These are phyloP conservation scores for Rhingia campestris DNA, from an alignment of 2,888 invertebrate species.

Conservation along the genomic window DNA sequence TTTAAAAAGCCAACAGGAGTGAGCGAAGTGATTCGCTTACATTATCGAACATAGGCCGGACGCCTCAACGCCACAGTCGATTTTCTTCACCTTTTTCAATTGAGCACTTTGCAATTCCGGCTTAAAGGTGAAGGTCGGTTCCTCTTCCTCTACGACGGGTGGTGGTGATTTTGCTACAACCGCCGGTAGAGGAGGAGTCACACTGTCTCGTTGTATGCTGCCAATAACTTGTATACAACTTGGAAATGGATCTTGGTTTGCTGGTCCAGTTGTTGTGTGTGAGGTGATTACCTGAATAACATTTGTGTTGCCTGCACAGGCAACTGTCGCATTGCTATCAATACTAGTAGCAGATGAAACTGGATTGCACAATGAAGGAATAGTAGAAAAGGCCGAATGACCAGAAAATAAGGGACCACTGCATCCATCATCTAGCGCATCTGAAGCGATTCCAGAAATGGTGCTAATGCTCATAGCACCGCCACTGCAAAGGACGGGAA, in stretches of 20 bases:
- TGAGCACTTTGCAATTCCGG: conserved; percentile 86
- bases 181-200: conserved; percentile 66
- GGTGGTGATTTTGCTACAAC: conserved; percentile 49
- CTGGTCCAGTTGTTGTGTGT: conserved; percentile 60
- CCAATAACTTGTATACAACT: conserved; percentile 81
- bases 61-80: conserved; percentile 89
- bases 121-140: conserved; percentile 84
- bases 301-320: conserved; percentile 48
- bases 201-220: conserved; percentile 35
- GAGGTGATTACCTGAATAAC: conserved; percentile 71
- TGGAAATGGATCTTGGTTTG: conserved; percentile 75
- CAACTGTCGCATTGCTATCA: conserved; percentile 43
- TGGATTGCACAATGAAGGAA: conserved; percentile 55
- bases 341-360: conserved; percentile 32
- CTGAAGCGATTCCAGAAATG: conserved; percentile 70
- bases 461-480: conserved; percentile 78
- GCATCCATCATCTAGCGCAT: conserved; percentile 48
- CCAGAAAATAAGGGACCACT: conserved; percentile 60
- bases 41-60: conserved; percentile 94
- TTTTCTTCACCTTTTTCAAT: conserved; percentile 88
- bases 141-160: conserved; percentile 44
- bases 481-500: conserved; percentile 81
- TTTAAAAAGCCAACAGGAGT: conserved; percentile 1
- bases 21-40: conserved; percentile 82
- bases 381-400: conserved; percentile 59